These are phyloP conservation scores for Dromius quadrimaculatus DNA, from an alignment of 2,888 invertebrate species.

Conservation along the genomic window DNA sequence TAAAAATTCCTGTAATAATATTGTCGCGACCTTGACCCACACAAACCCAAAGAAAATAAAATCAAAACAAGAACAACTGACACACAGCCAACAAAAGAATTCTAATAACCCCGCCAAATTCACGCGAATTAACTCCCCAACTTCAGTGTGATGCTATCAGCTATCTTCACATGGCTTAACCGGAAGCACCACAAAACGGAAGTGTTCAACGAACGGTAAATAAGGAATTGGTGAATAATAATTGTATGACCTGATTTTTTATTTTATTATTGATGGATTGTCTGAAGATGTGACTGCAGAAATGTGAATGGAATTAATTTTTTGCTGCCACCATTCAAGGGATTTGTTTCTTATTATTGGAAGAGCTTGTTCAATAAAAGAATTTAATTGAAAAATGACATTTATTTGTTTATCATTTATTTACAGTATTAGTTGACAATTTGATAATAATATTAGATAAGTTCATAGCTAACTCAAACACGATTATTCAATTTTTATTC, in stretches of 20 bases:
- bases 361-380: too few species aligned
- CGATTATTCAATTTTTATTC: too few species aligned
- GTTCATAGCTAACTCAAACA: too few species aligned
- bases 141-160: conserved; percentile 10
- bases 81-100: conserved; percentile 18
- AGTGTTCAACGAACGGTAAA: conserved; percentile 1
- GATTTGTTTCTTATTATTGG: too few species aligned
- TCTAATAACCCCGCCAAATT: conserved; percentile 19
- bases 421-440: too few species aligned
- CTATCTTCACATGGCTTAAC: neutral
- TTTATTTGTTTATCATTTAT: too few species aligned
- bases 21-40: conserved; percentile 30
- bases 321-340: neutral
- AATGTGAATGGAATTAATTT: neutral
- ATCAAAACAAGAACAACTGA: conserved; percentile 19
- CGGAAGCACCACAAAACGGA: conserved; percentile 1
- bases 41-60: conserved; percentile 23
- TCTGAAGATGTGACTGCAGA: too few species aligned
- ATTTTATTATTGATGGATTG: neutral
- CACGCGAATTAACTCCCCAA: neutral
- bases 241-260: conserved; percentile 13
- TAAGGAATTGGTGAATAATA: conserved; percentile 6
- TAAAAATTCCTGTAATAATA: too few species aligned
- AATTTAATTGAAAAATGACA: too few species aligned
- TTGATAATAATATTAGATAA: too few species aligned